Evolutionary conservation across 2,797 vertebrate species (phyloP), one percentile per base, ranked within the genome.

Genomic region (Protonibea diacanthus): DNA sequence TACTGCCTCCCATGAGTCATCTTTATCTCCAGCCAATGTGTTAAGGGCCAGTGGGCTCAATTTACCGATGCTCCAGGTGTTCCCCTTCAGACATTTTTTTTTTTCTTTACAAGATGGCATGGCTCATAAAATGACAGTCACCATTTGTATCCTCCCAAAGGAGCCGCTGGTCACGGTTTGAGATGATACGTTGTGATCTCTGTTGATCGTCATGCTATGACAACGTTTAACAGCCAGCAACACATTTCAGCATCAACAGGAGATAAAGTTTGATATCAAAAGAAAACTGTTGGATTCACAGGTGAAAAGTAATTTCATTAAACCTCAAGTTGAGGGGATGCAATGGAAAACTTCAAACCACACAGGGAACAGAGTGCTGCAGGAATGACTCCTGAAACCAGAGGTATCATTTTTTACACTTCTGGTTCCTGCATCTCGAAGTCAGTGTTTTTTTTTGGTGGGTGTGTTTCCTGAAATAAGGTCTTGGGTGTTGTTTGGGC

Each of bases 1-100:
- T 33, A 55, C 12, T 0, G 21, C 68, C n/a, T 83, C 85, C 77
- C 17, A 2, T 0, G 38, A 55, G 78, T 61, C 64, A 29, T 60
- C 64, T 84, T 45, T 71, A 69, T 71, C 80, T 73, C 38, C 25
- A 45, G 51, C 17, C 18, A 3, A 49, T 71, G 62, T 70, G 66
- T 70, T 13, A 14, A 85, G 49, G 42, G 42, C 67, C 52, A 23
- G 9, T 12, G 17, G 25, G 72, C 58, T 76, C 49, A 20, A 45
- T 69, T 63, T 58, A 72, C 42, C 69, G 63, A 68, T 17, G 42
- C 44, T 55, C 42, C 66, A 67, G 52, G 59, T 81, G 45, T 77
- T 57, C 15, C 5, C n/a, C 20, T 15, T 29, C 20, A 51, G 20
- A 64, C 27, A 1, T 10, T 45, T 60, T 17, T 48, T 3, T 48